These are phyloP conservation scores for Telmatherina bonti DNA, from an alignment of 2,797 vertebrate species.

Conservation along the genomic window DNA sequence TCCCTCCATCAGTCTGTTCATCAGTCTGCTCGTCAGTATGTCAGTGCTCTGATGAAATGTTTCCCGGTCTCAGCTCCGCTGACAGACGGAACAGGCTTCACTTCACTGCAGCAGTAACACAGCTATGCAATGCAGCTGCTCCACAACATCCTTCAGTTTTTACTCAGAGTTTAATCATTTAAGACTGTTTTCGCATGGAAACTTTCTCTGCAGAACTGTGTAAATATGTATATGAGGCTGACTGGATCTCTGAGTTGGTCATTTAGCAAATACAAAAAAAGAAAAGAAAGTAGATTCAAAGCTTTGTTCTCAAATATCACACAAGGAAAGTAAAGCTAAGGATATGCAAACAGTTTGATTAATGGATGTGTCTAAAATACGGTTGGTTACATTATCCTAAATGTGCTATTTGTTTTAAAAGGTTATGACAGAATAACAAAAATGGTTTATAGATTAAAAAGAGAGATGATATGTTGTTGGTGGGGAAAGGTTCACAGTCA, in stretches of 20 bases:
- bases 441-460: background rate
- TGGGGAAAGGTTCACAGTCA: too few species aligned
- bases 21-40: conserved; percentile 61
- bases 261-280: background rate
- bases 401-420: background rate
- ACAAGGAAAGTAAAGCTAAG: too few species aligned
- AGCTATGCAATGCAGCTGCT: conserved; percentile 6
- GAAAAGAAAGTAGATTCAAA: background rate
- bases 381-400: background rate
- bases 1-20: conserved; percentile 58
- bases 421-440: background rate
- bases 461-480: background rate
- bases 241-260: background rate
- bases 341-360: background rate
- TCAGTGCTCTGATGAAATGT: conserved; percentile 55
- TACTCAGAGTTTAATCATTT: conserved; percentile 16
- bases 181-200: conserved; percentile 11
- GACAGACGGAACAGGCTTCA: conserved; percentile 39
- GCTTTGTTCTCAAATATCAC: background rate
- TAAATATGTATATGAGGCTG: background rate
- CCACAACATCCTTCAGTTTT: conserved; percentile 12
- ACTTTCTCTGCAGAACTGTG: background rate
- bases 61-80: conserved; percentile 32
- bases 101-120: conserved; percentile 27
- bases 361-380: background rate